Evolutionary conservation across 2,113 vertebrate species (phyloP), one percentile per base, ranked within the genome.

Genomic region (Caranx melampygus): DNA sequence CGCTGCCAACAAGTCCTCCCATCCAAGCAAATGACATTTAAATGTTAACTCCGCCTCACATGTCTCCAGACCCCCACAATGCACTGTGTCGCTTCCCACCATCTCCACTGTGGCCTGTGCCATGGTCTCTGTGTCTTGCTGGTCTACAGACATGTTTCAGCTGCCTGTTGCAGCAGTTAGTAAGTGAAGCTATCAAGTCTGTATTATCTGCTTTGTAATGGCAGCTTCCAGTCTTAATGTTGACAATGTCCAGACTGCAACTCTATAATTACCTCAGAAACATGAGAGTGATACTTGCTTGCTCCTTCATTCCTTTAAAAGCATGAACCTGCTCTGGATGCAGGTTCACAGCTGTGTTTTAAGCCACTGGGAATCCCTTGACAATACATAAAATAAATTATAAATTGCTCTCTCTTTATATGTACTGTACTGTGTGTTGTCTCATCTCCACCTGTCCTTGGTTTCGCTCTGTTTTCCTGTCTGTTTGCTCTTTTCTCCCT

Each of bases 1-100:
- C 40, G 44, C 79, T 79, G 58, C 84, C 84, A 87, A 85, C 88
- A 89, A 86, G 70, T 91, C 79, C 88, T 73, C 83, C 78, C 61
- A 7, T 87, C 72, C 65, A 76, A 51, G 77, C 74, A 83, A 85
- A 87, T 93, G 87, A 90, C 92, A 92, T 94, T 94, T 93, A 92
- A 91, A 94, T 93, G 91, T 87, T 91, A 91, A 78, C 62, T 66
- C 80, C 59, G 60, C 77, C 65, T 89, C 85, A 65, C 81, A 90
- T 91, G 86, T 85, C 79, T 67, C 76, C 54, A 71, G 85, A 54
- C 59, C 62, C 62, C 79, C 68, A 69, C 87, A 81, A 83, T 82
- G 86, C 86, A 77, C 72, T 62, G 63, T 85, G 87, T 85, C 82
- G 81, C 79, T 67, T 82, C 58, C 74, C 61, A 69, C 66, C 52